Conservation (phyloP, 2,888 invertebrate species). For the Melikaiella ostensackeni region DNA sequence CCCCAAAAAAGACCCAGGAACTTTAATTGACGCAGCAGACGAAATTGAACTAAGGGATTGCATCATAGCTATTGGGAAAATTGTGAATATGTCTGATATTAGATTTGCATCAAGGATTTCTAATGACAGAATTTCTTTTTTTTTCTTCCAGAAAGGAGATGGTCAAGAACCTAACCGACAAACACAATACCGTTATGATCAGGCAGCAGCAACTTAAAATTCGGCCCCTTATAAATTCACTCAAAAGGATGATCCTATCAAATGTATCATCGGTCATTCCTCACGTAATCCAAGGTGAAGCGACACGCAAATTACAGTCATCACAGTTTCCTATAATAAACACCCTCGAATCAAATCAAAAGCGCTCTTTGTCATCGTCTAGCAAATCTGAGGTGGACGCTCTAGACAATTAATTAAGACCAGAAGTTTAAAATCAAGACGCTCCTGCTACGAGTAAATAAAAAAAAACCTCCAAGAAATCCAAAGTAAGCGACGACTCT, state of each 20-base stretch:
- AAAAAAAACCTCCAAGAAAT: no score
- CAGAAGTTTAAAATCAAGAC: no score
- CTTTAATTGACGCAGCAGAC: constrained; percentile 3
- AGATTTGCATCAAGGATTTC: constrained; percentile 30
- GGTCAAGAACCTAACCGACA: constrained; percentile 1
- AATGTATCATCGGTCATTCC: no score
- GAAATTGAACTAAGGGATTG: constrained; percentile 28
- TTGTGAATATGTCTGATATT: not conserved
- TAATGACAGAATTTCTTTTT: constrained; percentile 12
- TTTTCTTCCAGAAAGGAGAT: constrained; percentile 10
- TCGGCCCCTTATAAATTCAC: constrained; percentile 4
- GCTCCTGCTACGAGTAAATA: no score
- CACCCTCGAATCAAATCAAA: no score
- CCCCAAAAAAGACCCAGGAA: constrained; percentile 7
- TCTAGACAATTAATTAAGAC: no score
- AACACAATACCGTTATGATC: not conserved
- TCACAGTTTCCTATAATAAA: no score
- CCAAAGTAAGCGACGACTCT: no score
- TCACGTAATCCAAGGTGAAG: no score
- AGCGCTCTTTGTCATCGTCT: no score
- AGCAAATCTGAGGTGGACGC: no score
- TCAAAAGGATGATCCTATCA: constrained; percentile 36
- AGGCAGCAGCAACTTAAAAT: not conserved
- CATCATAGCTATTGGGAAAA: not conserved
- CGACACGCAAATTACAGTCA: no score